phyloP scores from a whole-genome alignment of 2,113 vertebrate genomes.

The Centropus bengalensis region DNA sequence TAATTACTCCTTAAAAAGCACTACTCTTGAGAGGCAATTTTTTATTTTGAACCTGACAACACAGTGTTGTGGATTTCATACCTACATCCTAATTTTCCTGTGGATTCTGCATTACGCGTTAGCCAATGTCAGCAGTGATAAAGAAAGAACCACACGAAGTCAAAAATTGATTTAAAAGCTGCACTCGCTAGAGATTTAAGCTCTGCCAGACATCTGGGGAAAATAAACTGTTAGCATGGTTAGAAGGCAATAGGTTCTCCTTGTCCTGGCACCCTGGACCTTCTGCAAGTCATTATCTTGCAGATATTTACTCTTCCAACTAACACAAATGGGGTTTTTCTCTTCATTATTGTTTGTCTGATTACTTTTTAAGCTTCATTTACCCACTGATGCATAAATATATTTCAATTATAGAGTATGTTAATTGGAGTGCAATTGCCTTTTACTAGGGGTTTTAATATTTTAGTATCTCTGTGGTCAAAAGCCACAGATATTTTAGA shows the following conservation, averaged over 20 bases:
- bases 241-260: background rate
- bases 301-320: background rate
- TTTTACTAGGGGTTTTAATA: background rate
- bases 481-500: background rate
- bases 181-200: background rate
- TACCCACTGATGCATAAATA: background rate
- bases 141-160: background rate
- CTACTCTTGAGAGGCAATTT: background rate
- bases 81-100: background rate
- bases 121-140: background rate
- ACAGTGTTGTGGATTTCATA: background rate
- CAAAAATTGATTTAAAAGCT: background rate
- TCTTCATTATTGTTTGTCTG: background rate
- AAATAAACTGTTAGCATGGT: background rate
- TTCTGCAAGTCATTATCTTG: background rate
- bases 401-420: background rate
- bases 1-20: background rate
- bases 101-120: background rate
- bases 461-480: background rate
- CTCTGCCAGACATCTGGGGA: background rate
- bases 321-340: background rate
- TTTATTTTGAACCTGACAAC: background rate
- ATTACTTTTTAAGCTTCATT: background rate
- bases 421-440: background rate
- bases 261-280: background rate